Conservation (phyloP, 1,140 invertebrate genomes). For the Papilio polytes region DNA sequence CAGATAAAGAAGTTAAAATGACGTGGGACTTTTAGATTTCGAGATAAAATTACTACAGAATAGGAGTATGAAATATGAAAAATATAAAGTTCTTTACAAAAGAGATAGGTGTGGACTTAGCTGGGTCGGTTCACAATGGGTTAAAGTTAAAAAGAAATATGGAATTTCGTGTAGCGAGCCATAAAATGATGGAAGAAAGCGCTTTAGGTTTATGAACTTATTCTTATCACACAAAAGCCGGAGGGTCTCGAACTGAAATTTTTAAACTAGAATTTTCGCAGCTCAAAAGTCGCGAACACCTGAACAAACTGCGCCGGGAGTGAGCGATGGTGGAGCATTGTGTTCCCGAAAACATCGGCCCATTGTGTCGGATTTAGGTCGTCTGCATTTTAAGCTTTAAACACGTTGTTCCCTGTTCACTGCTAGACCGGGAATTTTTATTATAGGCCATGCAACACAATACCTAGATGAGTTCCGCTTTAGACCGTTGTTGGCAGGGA, state of each 20-base stretch:
- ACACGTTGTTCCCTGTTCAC: constrained; percentile 46
- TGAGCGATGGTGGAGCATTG: constrained; percentile 63
- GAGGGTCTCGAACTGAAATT: constrained; percentile 47
- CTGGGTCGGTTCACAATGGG: constrained; percentile 17
- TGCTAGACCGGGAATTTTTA: constrained; percentile 38
- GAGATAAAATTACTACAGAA: neutral
- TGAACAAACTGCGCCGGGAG: constrained; percentile 64
- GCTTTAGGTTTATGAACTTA: constrained; percentile 42
- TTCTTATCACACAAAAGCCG: constrained; percentile 44
- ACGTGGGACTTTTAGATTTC: neutral
- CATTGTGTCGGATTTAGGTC: constrained; percentile 69
- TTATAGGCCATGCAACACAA: constrained; percentile 39
- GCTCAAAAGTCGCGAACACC: constrained; percentile 61
- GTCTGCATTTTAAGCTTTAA: constrained; percentile 66
- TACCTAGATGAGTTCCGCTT: constrained; percentile 39
- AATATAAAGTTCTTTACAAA: constrained; percentile 17
- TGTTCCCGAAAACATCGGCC: constrained; percentile 68
- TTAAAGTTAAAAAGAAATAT: constrained; percentile 31
- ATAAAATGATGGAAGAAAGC: constrained; percentile 42
- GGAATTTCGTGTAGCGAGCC: constrained; percentile 34
- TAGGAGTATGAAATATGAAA: neutral
- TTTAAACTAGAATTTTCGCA: constrained; percentile 58
- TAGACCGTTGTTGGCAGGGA: constrained; percentile 34
- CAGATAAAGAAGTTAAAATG: neutral
- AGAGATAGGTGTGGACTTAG: constrained; percentile 16